Base-by-base conservation (phyloP, 1,140 invertebrate genomes). In the Brachionus asplanchnoidis region DNA sequence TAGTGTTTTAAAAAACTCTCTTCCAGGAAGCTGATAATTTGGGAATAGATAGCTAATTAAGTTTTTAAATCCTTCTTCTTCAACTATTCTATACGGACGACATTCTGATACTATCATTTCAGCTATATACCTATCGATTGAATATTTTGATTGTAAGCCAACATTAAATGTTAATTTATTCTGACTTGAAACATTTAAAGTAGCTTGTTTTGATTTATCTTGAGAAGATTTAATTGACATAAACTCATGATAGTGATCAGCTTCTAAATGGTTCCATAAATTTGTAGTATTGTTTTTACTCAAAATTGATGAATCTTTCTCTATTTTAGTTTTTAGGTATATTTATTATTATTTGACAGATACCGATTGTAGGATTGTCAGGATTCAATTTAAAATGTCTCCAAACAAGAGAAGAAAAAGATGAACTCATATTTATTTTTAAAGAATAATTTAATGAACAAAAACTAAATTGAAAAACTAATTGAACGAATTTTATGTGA, bases 371-470 rank as follows among this genome's bases (percentile, higher is more conserved):
- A 23, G 23, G 65, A 66, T 66, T 28, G 17, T 66, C 65, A 23
- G 65, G 23, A 23, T 66, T 66, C 23, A 66, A 66, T 66, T 66
- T 66, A 66, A 66, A 66, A 66, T 66, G 23, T 68, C 20, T 68
- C 65, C 65, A 68, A 68, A 68, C 65, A 28, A 32, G 65, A 28
- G 9, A 68, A 28, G 20, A 28, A 68, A 68, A 68, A 14, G 65
- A 17, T 68, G 65, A 68, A 68, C 28, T 68, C 65, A 68, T 68
- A 28, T 68, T 68, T 68, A 68, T 66, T 68, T 28, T 68, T 68
- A 68, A 68, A 68, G 12, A 68, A 68, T 68, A 68, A 68, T 68
- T 23, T 68, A 68, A 68, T 60, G 9, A 60, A 60, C 56, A 60
- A 60, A 60, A 60, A 60, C 56, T 60, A 60, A 60, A 60, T 60